A percentile compares a stretch with the other conserved stretches of the same genome.
Conservation (phyloP, 2,113 vertebrate species). For the Thunnus thynnus region DNA sequence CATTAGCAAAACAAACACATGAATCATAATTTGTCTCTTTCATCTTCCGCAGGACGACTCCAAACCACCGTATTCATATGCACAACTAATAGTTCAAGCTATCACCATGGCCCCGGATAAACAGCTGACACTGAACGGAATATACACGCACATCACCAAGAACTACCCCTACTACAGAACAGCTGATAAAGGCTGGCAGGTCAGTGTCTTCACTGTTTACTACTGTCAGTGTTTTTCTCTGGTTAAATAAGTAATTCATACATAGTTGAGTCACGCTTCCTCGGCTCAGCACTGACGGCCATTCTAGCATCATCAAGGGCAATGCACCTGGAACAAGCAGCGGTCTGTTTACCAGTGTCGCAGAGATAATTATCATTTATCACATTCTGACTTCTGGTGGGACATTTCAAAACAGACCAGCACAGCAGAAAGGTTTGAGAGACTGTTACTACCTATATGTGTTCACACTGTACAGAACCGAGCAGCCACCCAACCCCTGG, state of each 20-base stretch:
- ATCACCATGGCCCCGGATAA: constrained; percentile 97
- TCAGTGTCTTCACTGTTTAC: constrained; percentile 66
- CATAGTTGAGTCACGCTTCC: neutral
- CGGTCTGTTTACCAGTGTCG: too few species aligned
- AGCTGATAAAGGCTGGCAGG: constrained; percentile 99
- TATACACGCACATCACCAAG: constrained; percentile 98
- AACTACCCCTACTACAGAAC: constrained; percentile 98
- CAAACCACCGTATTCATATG: constrained; percentile 97
- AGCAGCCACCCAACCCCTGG: too few species aligned
- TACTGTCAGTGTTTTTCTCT: neutral
- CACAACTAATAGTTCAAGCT: constrained; percentile 96
- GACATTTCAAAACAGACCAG: too few species aligned
- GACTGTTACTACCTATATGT: too few species aligned
- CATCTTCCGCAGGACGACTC: constrained; percentile 90
- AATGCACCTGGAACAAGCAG: too few species aligned
- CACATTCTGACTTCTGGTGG: too few species aligned
- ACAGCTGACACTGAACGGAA: constrained; percentile 96
- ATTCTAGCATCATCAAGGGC: too few species aligned
- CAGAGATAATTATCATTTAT: too few species aligned
- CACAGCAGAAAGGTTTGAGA: too few species aligned
- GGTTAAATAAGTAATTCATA: neutral
- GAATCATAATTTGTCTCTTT: neutral
- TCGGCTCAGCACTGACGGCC: too few species aligned
- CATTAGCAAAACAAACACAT: neutral
- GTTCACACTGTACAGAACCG: too few species aligned